Evolutionary conservation across 1,140 invertebrate genomes (phyloP).

Genomic region (Aphaenogaster floridana): DNA sequence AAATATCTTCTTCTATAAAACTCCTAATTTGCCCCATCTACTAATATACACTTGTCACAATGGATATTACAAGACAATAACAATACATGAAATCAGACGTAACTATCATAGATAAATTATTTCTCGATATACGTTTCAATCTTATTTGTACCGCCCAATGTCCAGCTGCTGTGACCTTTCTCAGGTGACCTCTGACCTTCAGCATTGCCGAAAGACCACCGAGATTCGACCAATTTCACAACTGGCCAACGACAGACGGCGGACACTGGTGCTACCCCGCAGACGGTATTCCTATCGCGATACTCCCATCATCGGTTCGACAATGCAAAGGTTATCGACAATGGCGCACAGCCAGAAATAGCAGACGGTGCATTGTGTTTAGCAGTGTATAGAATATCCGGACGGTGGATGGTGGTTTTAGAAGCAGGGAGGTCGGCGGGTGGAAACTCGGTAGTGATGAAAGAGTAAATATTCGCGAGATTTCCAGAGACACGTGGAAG

Average conservation of each 20-base stretch:
- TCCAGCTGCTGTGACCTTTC: constrained; percentile 38
- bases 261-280: constrained; percentile 56
- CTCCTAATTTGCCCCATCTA: neutral
- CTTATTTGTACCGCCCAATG: constrained; percentile 14
- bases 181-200: constrained; percentile 65
- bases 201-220: constrained; percentile 23
- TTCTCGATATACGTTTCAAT: constrained; percentile 36
- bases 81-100: neutral
- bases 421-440: constrained; percentile 1
- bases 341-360: constrained; percentile 81
- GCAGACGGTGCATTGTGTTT: constrained; percentile 81
- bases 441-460: neutral
- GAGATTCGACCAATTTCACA: constrained; percentile 72
- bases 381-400: constrained; percentile 77
- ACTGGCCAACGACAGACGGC: constrained; percentile 64
- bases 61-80: neutral
- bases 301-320: constrained; percentile 76
- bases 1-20: neutral
- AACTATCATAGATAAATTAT: constrained; percentile 48
- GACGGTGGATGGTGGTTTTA: constrained; percentile 47
- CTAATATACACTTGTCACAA: neutral
- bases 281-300: constrained; percentile 73
- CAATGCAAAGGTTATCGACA: constrained; percentile 81
- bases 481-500: neutral
- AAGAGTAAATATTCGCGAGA: constrained; percentile 53